Conservation (phyloP, 2,888 invertebrate genomes). For the Rosalia funebris region DNA sequence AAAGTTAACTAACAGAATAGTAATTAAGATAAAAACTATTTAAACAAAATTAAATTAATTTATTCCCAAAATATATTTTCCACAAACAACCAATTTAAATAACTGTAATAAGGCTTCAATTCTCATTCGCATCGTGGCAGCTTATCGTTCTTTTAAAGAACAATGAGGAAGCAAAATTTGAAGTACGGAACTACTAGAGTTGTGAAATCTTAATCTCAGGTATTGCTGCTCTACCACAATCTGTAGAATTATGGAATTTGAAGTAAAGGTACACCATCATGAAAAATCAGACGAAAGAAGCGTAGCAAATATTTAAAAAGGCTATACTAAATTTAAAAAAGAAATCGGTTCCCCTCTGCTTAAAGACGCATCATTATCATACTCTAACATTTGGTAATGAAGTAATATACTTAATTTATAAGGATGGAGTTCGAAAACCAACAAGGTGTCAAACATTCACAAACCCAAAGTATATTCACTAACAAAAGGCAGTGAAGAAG, state of each 20-base stretch:
- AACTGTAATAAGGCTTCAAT: no score
- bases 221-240: slow-evolving; percentile 63
- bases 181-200: no score
- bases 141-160: no score
- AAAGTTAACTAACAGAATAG: no score
- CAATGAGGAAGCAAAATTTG: no score
- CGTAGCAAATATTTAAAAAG: slow-evolving; percentile 51
- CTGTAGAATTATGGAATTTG: slow-evolving; percentile 67
- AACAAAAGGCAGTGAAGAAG: slow-evolving; percentile 66
- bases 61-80: no score
- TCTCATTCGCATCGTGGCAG: no score
- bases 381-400: slow-evolving; percentile 57
- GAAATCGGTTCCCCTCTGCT: slow-evolving; percentile 64
- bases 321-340: slow-evolving; percentile 60
- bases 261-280: slow-evolving; percentile 65
- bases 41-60: no score
- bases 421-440: slow-evolving; percentile 66
- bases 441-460: slow-evolving; percentile 65
- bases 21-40: no score
- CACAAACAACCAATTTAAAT: no score
- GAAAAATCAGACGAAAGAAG: slow-evolving; percentile 61
- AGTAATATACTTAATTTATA: slow-evolving; percentile 61
- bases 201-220: slow-evolving; percentile 59
- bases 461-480: slow-evolving; percentile 70
- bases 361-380: slow-evolving; percentile 59